Percentiles rank a stretch among this genome's conserved stretches.
Evolutionary conservation across 2,888 invertebrate genomes (phyloP).

Genomic region (Oscheius sp.): DNA sequence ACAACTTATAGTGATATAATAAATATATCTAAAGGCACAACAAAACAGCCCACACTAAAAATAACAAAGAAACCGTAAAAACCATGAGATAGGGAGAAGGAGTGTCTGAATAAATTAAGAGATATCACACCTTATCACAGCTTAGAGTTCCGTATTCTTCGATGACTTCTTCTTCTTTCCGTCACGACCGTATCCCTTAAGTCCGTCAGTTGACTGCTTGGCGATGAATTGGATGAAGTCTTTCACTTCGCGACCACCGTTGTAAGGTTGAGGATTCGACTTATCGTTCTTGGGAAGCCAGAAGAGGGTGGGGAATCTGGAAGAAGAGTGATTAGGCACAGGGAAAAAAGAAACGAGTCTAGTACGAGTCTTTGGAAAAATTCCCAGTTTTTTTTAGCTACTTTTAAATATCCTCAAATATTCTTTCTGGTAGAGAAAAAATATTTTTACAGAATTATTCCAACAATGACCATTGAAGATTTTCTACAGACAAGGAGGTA

Average conservation of each 20-base stretch:
- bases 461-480: background rate
- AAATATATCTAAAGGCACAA: slow-evolving; percentile 29
- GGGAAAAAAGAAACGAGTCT: too few species aligned
- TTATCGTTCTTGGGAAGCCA: slow-evolving; percentile 88
- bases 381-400: too few species aligned
- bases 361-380: background rate
- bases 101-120: slow-evolving; percentile 26
- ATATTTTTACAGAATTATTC: too few species aligned
- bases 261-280: slow-evolving; percentile 71
- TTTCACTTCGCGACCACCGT: slow-evolving; percentile 89
- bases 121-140: slow-evolving; percentile 1
- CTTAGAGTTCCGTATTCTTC: slow-evolving; percentile 72
- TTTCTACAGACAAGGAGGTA: background rate
- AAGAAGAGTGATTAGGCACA: slow-evolving; percentile 54
- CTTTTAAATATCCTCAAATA: too few species aligned
- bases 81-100: slow-evolving; percentile 18
- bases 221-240: slow-evolving; percentile 95
- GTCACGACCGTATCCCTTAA: slow-evolving; percentile 86
- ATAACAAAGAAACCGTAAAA: slow-evolving; percentile 46
- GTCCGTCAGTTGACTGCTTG: slow-evolving; percentile 86
- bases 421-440: too few species aligned
- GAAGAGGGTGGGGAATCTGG: slow-evolving; percentile 90
- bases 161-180: slow-evolving; percentile 76
- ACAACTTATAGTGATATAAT: too few species aligned
- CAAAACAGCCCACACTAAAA: slow-evolving; percentile 27